Evolutionary conservation across 2,113 vertebrate genomes (phyloP), one percentile per base, ranked within the genome.

Genomic region (Oryzias woworae): DNA sequence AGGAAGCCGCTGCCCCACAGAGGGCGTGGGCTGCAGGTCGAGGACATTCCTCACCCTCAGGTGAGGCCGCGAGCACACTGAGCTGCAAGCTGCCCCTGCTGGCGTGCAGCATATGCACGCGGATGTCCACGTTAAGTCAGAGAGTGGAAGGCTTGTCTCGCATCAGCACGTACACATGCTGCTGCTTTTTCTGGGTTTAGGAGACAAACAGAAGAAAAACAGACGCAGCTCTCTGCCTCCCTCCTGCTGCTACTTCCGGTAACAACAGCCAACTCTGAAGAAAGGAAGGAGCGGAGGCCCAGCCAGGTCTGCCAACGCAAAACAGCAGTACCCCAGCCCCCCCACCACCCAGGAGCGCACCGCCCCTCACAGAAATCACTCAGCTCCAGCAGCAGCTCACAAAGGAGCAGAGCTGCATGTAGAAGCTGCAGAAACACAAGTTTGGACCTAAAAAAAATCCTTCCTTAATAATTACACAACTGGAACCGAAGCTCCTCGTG

Each of bases 11-110:
- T 57, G 66, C 65, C 78, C 74, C 15, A 73, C 81, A 57, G 78
- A 60, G 71, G 73, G 75, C 62, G 83, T 81, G 83, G 87, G 85
- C 75, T 77, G 73, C 75, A 64, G 84, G 80, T 74, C 80, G 78
- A 88, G 85, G 87, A 87, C 85, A 81, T 85, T 87, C 87, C 85
- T 86, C 83, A 77, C 84, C 84, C 77, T 81, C 75, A 75, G 84
- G 86, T 79, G 80, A 77, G 83, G 63, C 58, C 12, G 73, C 80
- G 83, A 74, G 16, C 64, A 86, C 80, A 84, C 81, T 81, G 84
- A 82, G 84, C 79, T 61, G 75, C 80, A 85, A 85, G 80, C 78
- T 85, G 76, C 76, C 70, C 80, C 80, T 55, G 78, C 84, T 85
- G 84, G 58, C 72, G 56, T 18, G 46, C 68, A 73, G 60, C 67